A percentile compares a stretch with the other conserved stretches of the same genome.
Evolutionary conservation across 2,797 vertebrate genomes (phyloP).

Genomic region (Ptychadena robeensis): DNA sequence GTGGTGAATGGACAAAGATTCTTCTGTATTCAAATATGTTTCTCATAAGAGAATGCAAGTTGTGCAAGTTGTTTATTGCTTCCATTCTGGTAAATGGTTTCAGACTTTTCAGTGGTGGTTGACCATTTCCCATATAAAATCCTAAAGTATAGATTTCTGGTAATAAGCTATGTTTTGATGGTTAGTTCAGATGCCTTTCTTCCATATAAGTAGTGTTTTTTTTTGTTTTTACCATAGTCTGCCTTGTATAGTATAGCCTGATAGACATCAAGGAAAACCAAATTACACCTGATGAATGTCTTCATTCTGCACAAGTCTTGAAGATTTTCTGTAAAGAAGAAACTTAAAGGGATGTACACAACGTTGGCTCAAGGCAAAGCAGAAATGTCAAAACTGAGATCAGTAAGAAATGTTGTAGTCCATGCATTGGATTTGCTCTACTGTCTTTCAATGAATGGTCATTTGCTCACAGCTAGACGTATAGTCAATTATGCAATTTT

Average conservation of each 20-base stretch:
- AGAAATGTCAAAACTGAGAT: not conserved
- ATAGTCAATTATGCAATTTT: not conserved
- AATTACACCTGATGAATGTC: not conserved
- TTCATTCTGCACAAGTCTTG: constrained; percentile 12
- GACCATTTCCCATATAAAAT: not conserved
- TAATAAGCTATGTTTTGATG: not conserved
- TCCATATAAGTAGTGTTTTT: not conserved
- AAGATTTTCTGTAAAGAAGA: constrained; percentile 8
- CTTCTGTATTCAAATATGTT: not conserved
- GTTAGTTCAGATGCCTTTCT: not conserved
- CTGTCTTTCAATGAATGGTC: not conserved
- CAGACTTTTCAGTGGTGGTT: not conserved
- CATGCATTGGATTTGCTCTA: not conserved
- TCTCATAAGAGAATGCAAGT: not conserved
- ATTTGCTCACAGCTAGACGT: not conserved
- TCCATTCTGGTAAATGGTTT: constrained; percentile 7
- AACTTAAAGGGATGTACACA: not conserved
- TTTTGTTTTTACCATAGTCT: not conserved
- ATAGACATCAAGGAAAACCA: not conserved
- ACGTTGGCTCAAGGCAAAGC: not conserved
- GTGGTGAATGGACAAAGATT: not conserved
- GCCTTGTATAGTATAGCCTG: not conserved
- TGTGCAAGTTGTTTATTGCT: constrained; percentile 54
- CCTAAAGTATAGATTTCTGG: not conserved
- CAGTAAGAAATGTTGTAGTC: not conserved